phyloP scores from a whole-genome alignment of 2,888 invertebrate genomes.

The Linnaemya tessellans region DNA sequence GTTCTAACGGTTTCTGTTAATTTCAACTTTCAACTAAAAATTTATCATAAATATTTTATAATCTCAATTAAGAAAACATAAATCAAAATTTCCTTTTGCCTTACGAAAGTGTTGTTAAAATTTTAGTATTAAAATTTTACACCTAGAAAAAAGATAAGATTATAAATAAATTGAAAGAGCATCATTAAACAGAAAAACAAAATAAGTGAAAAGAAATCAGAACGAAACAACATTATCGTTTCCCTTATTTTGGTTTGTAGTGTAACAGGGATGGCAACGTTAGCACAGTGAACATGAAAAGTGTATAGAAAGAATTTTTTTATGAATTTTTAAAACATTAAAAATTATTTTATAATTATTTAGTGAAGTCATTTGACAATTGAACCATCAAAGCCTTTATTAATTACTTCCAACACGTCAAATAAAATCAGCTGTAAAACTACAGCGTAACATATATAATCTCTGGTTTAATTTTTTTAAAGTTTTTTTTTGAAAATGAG shows the following conservation, averaged over 20 bases:
- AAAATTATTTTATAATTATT: too few relatives aligned
- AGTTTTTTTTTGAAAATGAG: too few relatives aligned
- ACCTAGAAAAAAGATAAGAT: constrained; percentile 7
- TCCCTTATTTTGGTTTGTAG: background rate
- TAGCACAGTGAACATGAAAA: background rate
- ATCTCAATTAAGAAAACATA: constrained; percentile 39
- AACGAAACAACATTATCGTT: constrained; percentile 7
- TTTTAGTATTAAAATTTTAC: constrained; percentile 47
- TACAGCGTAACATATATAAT: too few relatives aligned
- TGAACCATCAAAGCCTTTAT: too few relatives aligned
- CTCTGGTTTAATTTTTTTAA: too few relatives aligned
- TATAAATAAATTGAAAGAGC: constrained; percentile 39
- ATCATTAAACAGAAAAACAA: constrained; percentile 30
- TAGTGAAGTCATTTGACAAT: too few relatives aligned
- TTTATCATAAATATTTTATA: constrained; percentile 26
- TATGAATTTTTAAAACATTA: background rate
- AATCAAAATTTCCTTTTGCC: constrained; percentile 29
- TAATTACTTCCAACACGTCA: too few relatives aligned
- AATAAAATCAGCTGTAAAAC: too few relatives aligned
- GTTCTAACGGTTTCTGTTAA: constrained; percentile 38
- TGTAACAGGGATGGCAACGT: constrained; percentile 4
- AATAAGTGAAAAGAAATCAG: constrained; percentile 35
- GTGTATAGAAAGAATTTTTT: too few relatives aligned
- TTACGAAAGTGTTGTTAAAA: constrained; percentile 1
- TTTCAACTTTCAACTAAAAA: constrained; percentile 24